Evolutionary conservation across 2,797 vertebrate species (phyloP).

Genomic region (Poecilia wingei): DNA sequence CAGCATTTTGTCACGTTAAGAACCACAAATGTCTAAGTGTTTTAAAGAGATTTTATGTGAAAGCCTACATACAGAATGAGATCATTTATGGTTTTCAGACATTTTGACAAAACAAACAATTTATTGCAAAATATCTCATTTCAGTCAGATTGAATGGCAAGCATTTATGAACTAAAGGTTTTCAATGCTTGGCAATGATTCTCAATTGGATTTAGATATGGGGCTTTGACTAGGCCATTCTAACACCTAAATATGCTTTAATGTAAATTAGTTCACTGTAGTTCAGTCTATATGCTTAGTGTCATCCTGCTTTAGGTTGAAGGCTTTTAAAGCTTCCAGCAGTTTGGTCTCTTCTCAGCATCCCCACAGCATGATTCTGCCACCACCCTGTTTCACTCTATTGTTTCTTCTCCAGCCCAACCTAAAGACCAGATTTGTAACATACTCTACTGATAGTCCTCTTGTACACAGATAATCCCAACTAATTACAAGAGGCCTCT

Average conservation of each 20-base stretch:
- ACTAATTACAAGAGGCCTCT: background rate
- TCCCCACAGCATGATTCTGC: background rate
- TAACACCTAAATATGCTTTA: background rate
- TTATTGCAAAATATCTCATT: background rate
- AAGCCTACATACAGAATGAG: background rate
- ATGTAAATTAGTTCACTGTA: background rate
- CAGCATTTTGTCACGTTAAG: background rate
- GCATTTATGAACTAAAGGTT: background rate
- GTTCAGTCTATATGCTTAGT: background rate
- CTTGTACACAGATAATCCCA: background rate
- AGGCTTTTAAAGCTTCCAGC: background rate
- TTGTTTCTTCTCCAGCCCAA: background rate
- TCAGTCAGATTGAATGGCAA: background rate
- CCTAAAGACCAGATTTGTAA: background rate
- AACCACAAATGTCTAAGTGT: background rate
- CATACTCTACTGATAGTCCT: background rate
- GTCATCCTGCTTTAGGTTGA: background rate
- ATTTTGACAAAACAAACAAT: background rate
- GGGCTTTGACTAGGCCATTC: background rate
- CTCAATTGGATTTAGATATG: background rate
- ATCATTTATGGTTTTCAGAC: background rate
- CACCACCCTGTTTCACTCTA: background rate
- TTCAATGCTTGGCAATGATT: background rate
- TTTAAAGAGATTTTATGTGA: background rate
- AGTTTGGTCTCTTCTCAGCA: background rate